A percentile compares a stretch with the other conserved stretches of the same genome.
These are phyloP conservation scores for Nebria ingens DNA, from an alignment of 1,140 invertebrate genomes.

Conservation along the genomic window DNA sequence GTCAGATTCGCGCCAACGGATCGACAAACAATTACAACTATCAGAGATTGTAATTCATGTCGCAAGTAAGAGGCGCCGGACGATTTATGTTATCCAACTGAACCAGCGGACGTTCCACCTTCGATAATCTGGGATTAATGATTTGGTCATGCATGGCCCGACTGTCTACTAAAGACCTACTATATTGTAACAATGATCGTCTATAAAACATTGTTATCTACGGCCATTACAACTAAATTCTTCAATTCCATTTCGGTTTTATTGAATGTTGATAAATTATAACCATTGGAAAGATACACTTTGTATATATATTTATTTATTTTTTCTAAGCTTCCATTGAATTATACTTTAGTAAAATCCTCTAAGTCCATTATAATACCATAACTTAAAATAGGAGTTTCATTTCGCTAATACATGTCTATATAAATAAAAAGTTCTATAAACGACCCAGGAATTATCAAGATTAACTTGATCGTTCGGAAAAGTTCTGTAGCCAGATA, in stretches of 20 bases:
- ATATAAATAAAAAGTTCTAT: conserved; percentile 1
- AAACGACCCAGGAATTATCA: not conserved
- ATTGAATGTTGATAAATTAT: no score
- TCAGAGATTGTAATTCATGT: conserved; percentile 6
- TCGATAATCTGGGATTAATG: conserved; percentile 6
- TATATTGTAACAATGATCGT: not conserved
- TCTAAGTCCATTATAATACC: no score
- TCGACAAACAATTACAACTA: conserved; percentile 3
- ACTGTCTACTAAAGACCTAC: not conserved
- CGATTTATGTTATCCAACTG: not conserved
- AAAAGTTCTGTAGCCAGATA: not conserved
- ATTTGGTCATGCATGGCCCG: not conserved
- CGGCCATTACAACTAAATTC: no score
- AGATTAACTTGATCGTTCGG: not conserved
- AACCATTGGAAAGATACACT: no score
- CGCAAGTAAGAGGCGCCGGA: not conserved
- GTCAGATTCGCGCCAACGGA: not conserved
- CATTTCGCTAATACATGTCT: not conserved
- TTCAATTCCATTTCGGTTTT: no score
- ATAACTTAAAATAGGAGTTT: no score
- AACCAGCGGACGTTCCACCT: not conserved
- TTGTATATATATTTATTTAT: no score
- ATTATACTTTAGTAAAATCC: no score
- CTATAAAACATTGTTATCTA: no score
- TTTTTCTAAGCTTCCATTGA: no score